These are phyloP conservation scores for Diachasmimorpha longicaudata DNA, from an alignment of 1,140 invertebrate genomes.

Conservation along the genomic window DNA sequence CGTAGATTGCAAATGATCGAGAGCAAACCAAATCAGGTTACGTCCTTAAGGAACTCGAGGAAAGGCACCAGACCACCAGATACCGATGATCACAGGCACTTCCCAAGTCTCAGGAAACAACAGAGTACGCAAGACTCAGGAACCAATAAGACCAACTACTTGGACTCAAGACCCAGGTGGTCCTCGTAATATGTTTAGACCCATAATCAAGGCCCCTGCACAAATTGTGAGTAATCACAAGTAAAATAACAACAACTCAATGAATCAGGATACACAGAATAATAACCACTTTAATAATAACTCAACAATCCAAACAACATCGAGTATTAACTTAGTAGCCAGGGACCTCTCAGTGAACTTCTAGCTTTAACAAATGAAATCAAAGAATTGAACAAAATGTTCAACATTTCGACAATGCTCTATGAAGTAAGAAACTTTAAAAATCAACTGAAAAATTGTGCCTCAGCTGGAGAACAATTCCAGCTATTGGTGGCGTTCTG, in stretches of 20 bases:
- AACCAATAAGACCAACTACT: too few species aligned
- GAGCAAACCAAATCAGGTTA: not conserved
- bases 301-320: not conserved
- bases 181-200: too few species aligned
- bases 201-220: too few species aligned
- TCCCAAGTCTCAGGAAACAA: too few species aligned
- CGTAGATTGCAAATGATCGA: not conserved
- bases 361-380: not conserved
- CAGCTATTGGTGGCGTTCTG: not conserved
- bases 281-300: not conserved
- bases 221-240: too few species aligned
- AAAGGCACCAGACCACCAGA: not conserved
- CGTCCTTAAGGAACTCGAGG: too few species aligned
- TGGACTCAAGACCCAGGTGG: too few species aligned
- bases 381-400: not conserved
- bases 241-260: too few species aligned
- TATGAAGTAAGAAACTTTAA: not conserved
- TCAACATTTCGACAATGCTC: not conserved
- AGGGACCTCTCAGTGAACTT: not conserved
- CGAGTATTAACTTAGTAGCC: not conserved
- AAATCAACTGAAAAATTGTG: not conserved
- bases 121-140: too few species aligned
- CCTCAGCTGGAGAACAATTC: not conserved
- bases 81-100: not conserved
- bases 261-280: too few species aligned